Base-by-base conservation (phyloP, 2,113 vertebrate species). In the Xerus inauris region DNA sequence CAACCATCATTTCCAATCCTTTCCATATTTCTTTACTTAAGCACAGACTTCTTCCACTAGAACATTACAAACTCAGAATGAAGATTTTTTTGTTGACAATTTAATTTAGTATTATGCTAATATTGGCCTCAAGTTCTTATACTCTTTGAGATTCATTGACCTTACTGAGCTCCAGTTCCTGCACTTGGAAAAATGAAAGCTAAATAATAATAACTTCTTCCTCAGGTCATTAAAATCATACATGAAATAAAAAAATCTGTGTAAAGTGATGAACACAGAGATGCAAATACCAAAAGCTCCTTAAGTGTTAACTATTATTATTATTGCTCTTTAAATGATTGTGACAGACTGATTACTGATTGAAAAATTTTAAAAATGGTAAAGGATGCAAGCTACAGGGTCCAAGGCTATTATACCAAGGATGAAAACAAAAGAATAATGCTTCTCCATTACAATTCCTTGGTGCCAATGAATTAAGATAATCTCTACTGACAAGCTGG, bases 301-400 rank as follows among this genome's bases (percentile, higher is more conserved):
- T 94, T 79, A 95, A 96, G 75, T 87, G 30, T 93, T 84, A 94
- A 95, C 79, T 91, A n/a, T 83, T 97, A 79, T 87, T 72, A 81
- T 94, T 88, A 71, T 80, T 92, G 24, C 17, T 94, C 62, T 82
- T 35, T 93, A 95, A 96, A 59, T 97, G 6, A 73, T n/a, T 82
- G 47, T 72, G 38, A 47, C 26, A 11, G 67, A 11, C 7, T 19
- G 6, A 76, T 92, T 73, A 95, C 85, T 97, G 92, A 94, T 77
- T 92, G 40, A 86, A 92, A 80, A 28, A 1, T 3, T 57, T 22
- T 22, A 22, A 8, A 24, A 35, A 72, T 0, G 0, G 3, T 76
- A 80, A 62, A 96, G 69, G 38, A 93, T 92, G 20, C 47, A 75
- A 93, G 71, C 40, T 82, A 71, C 73, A 28, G 67, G 22, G 24